Evolutionary conservation across 2,113 vertebrate species (phyloP).

Genomic region (Anser cygnoides): DNA sequence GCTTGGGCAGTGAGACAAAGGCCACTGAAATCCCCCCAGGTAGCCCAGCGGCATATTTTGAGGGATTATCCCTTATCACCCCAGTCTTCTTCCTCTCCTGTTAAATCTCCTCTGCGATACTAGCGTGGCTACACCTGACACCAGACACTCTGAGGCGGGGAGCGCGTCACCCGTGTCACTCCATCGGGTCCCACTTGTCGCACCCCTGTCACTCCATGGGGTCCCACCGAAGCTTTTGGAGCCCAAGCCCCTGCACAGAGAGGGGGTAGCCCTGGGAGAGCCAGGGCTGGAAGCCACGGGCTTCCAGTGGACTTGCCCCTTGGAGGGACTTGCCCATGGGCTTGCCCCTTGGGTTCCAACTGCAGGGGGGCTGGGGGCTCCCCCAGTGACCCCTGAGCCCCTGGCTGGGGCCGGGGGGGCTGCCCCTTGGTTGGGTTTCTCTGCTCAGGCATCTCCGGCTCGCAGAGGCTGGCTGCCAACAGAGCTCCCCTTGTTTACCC

Average conservation of each 20-base stretch:
- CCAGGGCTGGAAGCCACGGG: no score
- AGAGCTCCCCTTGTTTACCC: slow-evolving; percentile 77
- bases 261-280: no score
- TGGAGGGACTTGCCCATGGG: no score
- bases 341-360: neutral
- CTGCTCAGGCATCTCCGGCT: neutral
- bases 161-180: neutral
- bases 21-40: neutral
- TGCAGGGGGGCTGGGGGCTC: neutral
- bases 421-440: slow-evolving; percentile 35
- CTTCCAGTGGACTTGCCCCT: no score
- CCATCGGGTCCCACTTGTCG: neutral
- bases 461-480: slow-evolving; percentile 57
- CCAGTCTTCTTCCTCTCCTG: neutral
- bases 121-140: neutral
- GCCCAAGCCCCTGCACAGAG: neutral
- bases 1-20: neutral
- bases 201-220: rapidly evolving
- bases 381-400: neutral
- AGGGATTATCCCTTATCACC: neutral
- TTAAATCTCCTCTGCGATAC: neutral
- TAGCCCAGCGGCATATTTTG: neutral
- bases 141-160: rapidly evolving
- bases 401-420: neutral
- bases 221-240: neutral